These are phyloP conservation scores for Drosophila greeni DNA, from an alignment of 2,888 invertebrate genomes.

Conservation along the genomic window DNA sequence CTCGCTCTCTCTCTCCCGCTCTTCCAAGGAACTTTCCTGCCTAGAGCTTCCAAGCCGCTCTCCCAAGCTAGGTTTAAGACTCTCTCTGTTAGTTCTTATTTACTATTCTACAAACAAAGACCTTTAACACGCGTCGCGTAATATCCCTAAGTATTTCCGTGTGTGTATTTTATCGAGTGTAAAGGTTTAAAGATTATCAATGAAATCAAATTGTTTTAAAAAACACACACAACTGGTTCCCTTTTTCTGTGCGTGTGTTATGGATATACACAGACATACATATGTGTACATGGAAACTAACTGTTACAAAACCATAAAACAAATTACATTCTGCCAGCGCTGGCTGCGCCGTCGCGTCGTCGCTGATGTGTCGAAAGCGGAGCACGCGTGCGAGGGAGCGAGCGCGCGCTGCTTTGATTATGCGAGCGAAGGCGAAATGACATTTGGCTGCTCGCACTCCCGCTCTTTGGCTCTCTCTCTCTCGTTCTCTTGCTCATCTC, in stretches of 20 bases:
- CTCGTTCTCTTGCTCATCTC: background rate
- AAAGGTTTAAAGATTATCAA: too few relatives aligned
- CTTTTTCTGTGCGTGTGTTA: conserved; percentile 1
- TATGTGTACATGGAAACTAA: conserved; percentile 29
- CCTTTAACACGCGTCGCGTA: too few relatives aligned
- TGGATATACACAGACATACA: background rate
- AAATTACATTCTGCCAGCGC: conserved; percentile 49
- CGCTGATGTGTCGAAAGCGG: conserved; percentile 19
- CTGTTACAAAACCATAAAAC: conserved; percentile 50
- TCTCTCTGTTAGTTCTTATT: too few relatives aligned
- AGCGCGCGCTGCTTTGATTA: conserved; percentile 32
- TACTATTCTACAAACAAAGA: too few relatives aligned
- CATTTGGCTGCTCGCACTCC: conserved; percentile 18
- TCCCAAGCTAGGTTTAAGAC: too few relatives aligned
- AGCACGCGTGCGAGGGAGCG: conserved; percentile 4
- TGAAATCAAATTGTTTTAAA: too few relatives aligned
- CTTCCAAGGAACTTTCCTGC: too few relatives aligned
- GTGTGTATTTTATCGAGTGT: too few relatives aligned
- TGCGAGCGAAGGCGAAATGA: conserved; percentile 32
- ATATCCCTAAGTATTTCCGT: too few relatives aligned
- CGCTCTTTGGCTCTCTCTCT: background rate
- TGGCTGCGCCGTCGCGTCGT: conserved; percentile 14
- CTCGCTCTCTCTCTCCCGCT: too few relatives aligned
- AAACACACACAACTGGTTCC: background rate
- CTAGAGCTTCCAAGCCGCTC: too few relatives aligned